These are phyloP conservation scores for Ciconia nigra DNA, from an alignment of 2,797 vertebrate genomes.

Conservation along the genomic window DNA sequence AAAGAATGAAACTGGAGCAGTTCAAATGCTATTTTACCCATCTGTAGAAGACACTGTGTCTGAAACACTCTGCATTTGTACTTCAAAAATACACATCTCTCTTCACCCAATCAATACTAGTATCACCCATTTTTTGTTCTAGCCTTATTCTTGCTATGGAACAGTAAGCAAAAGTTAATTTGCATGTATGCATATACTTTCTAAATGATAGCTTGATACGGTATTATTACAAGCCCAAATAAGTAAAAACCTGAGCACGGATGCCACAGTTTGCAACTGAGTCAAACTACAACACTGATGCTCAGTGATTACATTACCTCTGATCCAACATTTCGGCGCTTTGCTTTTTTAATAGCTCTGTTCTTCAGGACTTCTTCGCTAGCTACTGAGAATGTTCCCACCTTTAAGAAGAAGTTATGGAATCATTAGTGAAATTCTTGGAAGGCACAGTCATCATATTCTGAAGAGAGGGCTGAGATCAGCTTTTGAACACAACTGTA, in stretches of 20 bases:
- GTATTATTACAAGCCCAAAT: not conserved
- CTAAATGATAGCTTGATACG: not conserved
- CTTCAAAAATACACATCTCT: not conserved
- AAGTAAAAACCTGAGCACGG: not conserved
- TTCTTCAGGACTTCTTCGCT: slow-evolving; percentile 92
- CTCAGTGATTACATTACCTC: slow-evolving; percentile 76
- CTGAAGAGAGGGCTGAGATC: not conserved
- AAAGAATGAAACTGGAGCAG: not conserved
- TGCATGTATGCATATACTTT: not conserved
- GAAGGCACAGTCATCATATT: not conserved
- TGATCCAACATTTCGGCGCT: slow-evolving; percentile 79
- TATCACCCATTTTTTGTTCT: not conserved
- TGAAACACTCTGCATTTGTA: not conserved
- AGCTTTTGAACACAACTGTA: not conserved
- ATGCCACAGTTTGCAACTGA: not conserved
- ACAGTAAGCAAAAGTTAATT: not conserved
- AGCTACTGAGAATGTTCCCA: slow-evolving; percentile 91
- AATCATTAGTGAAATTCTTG: not conserved
- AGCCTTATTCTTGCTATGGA: not conserved
- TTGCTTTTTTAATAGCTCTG: slow-evolving; percentile 94
- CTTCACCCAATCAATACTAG: not conserved
- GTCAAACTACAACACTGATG: not conserved
- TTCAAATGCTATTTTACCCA: not conserved
- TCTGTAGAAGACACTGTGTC: not conserved
- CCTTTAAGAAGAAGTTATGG: slow-evolving; percentile 67